A percentile compares a stretch with the other conserved stretches of the same genome.
Evolutionary conservation across 2,797 vertebrate genomes (phyloP).

Genomic region (Anguilla marmorata): DNA sequence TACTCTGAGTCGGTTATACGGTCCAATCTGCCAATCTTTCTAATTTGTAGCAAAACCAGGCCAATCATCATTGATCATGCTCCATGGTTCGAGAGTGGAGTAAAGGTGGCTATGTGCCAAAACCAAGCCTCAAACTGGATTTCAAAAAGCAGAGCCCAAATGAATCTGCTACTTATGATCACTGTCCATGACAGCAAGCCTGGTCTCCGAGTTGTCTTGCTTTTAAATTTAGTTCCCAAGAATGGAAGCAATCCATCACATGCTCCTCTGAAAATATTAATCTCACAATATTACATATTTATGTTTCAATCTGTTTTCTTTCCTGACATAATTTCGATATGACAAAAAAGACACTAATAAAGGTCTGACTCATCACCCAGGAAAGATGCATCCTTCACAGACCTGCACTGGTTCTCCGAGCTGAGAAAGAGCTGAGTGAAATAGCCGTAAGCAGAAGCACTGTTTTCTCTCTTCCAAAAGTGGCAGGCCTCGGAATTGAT

Average conservation of each 20-base stretch:
- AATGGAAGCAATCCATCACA: neutral
- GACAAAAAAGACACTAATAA: conserved; percentile 45
- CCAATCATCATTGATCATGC: neutral
- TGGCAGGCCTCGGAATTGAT: conserved; percentile 61
- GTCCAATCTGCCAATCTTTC: neutral
- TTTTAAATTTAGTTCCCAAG: neutral
- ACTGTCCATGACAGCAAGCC: neutral
- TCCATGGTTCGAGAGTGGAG: neutral
- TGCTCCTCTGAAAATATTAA: conserved; percentile 44
- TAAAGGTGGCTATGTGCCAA: neutral
- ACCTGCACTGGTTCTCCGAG: conserved; percentile 53
- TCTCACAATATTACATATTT: conserved; percentile 32
- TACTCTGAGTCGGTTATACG: neutral
- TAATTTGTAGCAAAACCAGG: neutral
- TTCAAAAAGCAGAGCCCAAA: neutral
- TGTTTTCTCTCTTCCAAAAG: conserved; percentile 58
- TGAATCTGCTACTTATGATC: neutral
- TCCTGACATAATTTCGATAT: conserved; percentile 36
- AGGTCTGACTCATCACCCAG: conserved; percentile 61
- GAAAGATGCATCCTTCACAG: conserved; percentile 61
- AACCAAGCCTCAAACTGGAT: neutral
- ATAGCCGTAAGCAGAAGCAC: conserved; percentile 54
- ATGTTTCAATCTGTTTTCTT: conserved; percentile 38
- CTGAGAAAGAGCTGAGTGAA: conserved; percentile 58
- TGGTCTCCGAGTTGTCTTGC: neutral